Evolutionary conservation across 2,797 vertebrate genomes (phyloP), one percentile per base, ranked within the genome.

Genomic region (Pangasius macronema): DNA sequence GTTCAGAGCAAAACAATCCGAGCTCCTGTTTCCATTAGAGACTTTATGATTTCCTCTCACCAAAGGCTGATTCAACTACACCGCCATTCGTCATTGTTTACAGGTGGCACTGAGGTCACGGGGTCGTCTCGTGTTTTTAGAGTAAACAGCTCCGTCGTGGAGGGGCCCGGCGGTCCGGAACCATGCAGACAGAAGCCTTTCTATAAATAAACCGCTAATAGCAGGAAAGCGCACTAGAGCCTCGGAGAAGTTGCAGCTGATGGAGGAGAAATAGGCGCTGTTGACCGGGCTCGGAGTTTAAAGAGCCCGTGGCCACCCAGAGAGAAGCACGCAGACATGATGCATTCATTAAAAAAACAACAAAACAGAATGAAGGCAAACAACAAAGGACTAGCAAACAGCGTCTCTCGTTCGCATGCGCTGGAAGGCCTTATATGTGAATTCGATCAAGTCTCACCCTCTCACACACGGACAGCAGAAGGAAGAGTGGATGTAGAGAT

Each of bases 191-290:
- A 63, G 89, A 91, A 90, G 79, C 85, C 83, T 55, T 72, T 88
- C 87, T 88, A 86, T 87, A 91, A 92, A 90, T 87, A 92, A 91
- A 89, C 33, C 63, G 13, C n/a, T 85, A 85, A 85, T 76, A 76
- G 77, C 85, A 72, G 79, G 63, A 85, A 77, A 68, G 73, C 49
- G 70, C 80, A 72, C 84, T 72, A 84, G 81, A 85, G 87, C 53
- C 82, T 88, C 68, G 0, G 77, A 86, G 88, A 83, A 88, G 76
- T 84, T 86, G 51, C 84, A 88, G 85, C 85, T 88, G 81, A 88
- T 72, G 68, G 70, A 75, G 22, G 76, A 76, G 76, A 88, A 49
- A 82, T 84, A 82, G 76, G 46, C 22, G 36, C 84, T 84, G 67
- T 63, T 63, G 82, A 63, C 67, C 85, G 51, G 57, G 49, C 68